These are phyloP conservation scores for Acrossocheilus fasciatus DNA, from an alignment of 2,797 vertebrate genomes.

Conservation along the genomic window DNA sequence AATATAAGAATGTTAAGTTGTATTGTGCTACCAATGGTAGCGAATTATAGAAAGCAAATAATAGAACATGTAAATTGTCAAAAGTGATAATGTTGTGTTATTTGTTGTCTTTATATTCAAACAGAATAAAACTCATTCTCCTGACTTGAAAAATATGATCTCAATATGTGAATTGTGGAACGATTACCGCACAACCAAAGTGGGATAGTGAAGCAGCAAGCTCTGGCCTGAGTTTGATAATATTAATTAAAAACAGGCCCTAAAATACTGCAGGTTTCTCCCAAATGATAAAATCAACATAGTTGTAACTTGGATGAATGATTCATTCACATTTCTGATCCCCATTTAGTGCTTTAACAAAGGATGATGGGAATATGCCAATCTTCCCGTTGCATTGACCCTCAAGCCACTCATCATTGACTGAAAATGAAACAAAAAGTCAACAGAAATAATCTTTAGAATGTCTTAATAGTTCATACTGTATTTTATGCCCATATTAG, in stretches of 20 bases:
- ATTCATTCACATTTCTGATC: slow-evolving; percentile 39
- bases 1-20: not conserved
- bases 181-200: not conserved
- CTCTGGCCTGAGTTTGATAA: not conserved
- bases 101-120: not conserved
- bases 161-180: not conserved
- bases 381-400: slow-evolving; percentile 86
- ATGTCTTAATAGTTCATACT: not conserved
- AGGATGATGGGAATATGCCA: slow-evolving; percentile 93
- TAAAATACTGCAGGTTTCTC: not conserved
- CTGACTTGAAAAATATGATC: not conserved
- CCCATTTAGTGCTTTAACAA: slow-evolving; percentile 75
- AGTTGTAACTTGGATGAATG: not conserved
- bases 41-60: not conserved
- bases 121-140: not conserved
- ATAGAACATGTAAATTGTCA: not conserved
- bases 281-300: not conserved
- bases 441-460: not conserved
- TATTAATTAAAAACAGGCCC: not conserved
- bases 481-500: not conserved
- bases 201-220: not conserved
- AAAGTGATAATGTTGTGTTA: not conserved
- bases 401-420: slow-evolving; percentile 95
- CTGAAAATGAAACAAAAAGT: slow-evolving; percentile 69
- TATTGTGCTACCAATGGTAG: not conserved